A percentile compares a stretch with the other conserved stretches of the same genome.
Evolutionary conservation across 1,140 invertebrate species (phyloP).

Genomic region (Drosophila willistoni): DNA sequence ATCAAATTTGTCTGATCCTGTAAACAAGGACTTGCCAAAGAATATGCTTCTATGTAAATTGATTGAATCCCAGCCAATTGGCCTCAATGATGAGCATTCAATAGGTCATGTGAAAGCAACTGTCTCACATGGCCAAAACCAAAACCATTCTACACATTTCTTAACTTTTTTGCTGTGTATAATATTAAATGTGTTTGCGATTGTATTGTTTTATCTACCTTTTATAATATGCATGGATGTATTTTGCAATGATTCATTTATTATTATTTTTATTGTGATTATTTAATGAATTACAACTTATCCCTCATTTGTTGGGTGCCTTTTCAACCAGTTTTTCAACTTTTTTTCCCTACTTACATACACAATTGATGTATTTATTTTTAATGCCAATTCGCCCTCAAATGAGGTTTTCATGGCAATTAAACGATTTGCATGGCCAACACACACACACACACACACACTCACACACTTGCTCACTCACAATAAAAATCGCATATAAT

Average conservation of each 20-base stretch:
- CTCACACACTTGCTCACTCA: not conserved
- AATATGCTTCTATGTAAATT: too few species aligned
- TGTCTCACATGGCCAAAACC: too few species aligned
- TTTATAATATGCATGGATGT: not conserved
- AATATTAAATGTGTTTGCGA: not conserved
- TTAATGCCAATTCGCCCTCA: constrained; percentile 66
- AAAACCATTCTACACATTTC: too few species aligned
- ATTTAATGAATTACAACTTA: constrained; percentile 12
- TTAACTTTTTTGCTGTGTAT: too few species aligned
- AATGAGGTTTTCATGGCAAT: constrained; percentile 79
- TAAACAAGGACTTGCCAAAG: not conserved
- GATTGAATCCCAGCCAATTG: too few species aligned
- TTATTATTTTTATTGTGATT: constrained; percentile 9
- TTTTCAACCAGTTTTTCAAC: constrained; percentile 44
- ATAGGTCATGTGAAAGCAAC: too few species aligned
- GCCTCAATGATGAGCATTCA: too few species aligned
- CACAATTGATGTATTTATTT: constrained; percentile 72
- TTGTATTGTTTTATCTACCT: not conserved
- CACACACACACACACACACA: constrained; percentile 40
- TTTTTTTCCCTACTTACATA: constrained; percentile 9
- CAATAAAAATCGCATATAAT: constrained; percentile 65
- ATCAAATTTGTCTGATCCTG: too few species aligned
- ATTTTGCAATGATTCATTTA: constrained; percentile 3
- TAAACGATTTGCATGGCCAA: constrained; percentile 69
- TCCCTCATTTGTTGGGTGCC: constrained; percentile 13